These are phyloP conservation scores for Agrochola litura DNA, from an alignment of 2,888 invertebrate species.

Conservation along the genomic window DNA sequence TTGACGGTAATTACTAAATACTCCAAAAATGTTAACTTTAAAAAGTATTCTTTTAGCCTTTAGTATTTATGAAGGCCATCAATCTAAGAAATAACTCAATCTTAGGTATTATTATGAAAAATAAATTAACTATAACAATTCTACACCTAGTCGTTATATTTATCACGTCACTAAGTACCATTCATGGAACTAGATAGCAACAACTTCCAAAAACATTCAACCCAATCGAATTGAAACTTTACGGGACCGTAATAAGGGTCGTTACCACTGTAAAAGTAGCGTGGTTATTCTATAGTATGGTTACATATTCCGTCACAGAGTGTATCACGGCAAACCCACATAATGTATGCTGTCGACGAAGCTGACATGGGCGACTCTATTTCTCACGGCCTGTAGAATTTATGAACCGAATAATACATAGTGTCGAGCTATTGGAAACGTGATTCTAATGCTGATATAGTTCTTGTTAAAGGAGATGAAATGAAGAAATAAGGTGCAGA, in stretches of 20 bases:
- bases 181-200: constrained; percentile 47
- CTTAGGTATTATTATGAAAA: not conserved
- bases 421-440: constrained; percentile 87
- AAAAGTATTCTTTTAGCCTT: not conserved
- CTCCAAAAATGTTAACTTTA: not conserved
- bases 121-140: constrained; percentile 33
- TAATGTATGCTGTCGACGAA: constrained; percentile 85
- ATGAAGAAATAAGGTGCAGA: constrained; percentile 20
- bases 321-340: constrained; percentile 76
- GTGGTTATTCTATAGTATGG: constrained; percentile 48
- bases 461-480: constrained; percentile 58
- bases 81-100: not conserved
- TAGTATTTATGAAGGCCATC: not conserved
- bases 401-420: constrained; percentile 85
- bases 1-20: not conserved
- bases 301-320: constrained; percentile 57
- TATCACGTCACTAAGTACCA: constrained; percentile 54
- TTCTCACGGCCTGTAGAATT: constrained; percentile 83
- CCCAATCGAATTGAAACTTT: constrained; percentile 50
- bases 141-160: constrained; percentile 45
- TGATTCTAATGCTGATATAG: constrained; percentile 81
- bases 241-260: constrained; percentile 36
- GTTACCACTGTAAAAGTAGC: constrained; percentile 35
- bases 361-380: constrained; percentile 84
- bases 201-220: not conserved